Conservation (phyloP, 1,140 invertebrate genomes). For the Brachionus angularis region DNA sequence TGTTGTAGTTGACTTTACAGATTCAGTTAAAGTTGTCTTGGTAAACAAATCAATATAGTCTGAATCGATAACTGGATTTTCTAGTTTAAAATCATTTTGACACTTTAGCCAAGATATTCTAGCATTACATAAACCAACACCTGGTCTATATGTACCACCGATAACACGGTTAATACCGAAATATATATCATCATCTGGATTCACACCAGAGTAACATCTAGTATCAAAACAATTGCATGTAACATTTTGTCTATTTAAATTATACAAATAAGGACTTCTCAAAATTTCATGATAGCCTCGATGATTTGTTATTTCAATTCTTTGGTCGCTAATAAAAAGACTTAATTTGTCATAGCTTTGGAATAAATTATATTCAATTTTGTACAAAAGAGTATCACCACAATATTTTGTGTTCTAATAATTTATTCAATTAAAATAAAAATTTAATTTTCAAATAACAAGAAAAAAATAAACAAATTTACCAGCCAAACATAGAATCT, state of each 20-base stretch:
- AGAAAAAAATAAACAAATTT: background rate
- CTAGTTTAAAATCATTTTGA: background rate
- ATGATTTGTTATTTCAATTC: slow-evolving; percentile 41
- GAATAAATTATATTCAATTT: slow-evolving; percentile 41
- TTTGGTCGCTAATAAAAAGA: slow-evolving; percentile 30
- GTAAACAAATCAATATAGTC: background rate
- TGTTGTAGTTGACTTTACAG: background rate
- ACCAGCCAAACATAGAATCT: slow-evolving; percentile 41
- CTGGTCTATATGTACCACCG: slow-evolving; percentile 42
- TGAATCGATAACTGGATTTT: background rate
- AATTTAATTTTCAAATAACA: background rate
- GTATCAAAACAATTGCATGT: slow-evolving; percentile 44
- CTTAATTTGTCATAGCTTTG: slow-evolving; percentile 14
- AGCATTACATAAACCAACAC: slow-evolving; percentile 31
- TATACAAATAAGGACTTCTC: slow-evolving; percentile 17
- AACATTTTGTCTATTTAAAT: slow-evolving; percentile 39
- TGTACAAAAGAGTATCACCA: slow-evolving; percentile 41
- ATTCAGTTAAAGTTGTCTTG: background rate
- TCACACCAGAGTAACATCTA: slow-evolving; percentile 16
- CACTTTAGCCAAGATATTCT: slow-evolving; percentile 27
- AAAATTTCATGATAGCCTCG: slow-evolving; percentile 22
- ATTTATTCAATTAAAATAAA: background rate
- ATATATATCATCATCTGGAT: slow-evolving; percentile 36
- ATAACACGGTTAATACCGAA: slow-evolving; percentile 42
- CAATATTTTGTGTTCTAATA: slow-evolving; percentile 40